Evolutionary conservation across 2,113 vertebrate species (phyloP), one percentile per base, ranked within the genome.

Genomic region (Fulica atra): DNA sequence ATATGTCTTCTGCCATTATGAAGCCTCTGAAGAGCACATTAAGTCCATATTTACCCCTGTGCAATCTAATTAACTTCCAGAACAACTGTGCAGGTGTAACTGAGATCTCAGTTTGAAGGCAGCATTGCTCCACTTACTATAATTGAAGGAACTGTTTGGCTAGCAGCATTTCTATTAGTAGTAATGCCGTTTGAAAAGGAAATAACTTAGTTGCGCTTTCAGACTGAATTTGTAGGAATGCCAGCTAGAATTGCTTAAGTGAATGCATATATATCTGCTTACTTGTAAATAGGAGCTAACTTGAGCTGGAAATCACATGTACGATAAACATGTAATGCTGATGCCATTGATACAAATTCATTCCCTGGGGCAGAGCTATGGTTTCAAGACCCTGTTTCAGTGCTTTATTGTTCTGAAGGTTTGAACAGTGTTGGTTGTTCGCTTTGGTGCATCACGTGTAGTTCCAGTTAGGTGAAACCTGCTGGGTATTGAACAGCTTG

Each of bases 41-140:
- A 94, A 91, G 86, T 77, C 86, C 63, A 5, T 96, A 84, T 93
- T 95, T 95, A 92, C 86, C 91, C 86, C 73, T 94, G 66, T 94
- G 91, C 81, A 94, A 91, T 95, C 83, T 85, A 91, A 96, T 96
- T 96, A 96, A 76, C 78, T 95, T 89, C 78, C 95, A 92, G 86
- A 92, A 86, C 88, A 93, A 88, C 83, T 89, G 76, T 86, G 88
- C 92, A 96, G 95, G 92, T 96, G 91, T 94, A 97, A 94, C 91
- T 60, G 91, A 96, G 95, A 94, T 92, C 92, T 86, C 89, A 54
- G 86, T 94, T 92, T 93, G 91, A 94, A 92, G 83, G 78, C 95
- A 92, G 51, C 46, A 88, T 86, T 91, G 53, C 78, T 94, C 86
- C 83, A 85, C 87, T 94, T 91, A 72, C 4, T 77, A 21, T 95